phyloP scores from a whole-genome alignment of 2,888 invertebrate genomes.

The Cancer borealis region DNA sequence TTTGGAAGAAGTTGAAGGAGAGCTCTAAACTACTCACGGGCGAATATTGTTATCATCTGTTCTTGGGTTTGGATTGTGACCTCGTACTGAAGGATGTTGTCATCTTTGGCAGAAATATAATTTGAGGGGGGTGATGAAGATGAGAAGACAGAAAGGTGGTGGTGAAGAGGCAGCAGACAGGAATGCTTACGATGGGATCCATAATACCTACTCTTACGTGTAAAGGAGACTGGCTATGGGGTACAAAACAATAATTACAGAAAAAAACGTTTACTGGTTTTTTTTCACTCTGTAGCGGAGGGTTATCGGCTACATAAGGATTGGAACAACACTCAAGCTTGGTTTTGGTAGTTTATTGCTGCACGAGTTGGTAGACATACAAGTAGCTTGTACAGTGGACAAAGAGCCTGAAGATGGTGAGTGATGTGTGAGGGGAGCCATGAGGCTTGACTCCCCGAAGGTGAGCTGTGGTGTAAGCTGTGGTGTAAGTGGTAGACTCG shows the following conservation, averaged over 20 bases:
- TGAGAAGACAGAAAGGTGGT: not conserved
- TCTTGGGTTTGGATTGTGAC: not conserved
- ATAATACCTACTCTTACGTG: not conserved
- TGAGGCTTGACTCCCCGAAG: too few relatives aligned
- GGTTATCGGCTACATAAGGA: too few relatives aligned
- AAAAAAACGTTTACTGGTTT: not conserved
- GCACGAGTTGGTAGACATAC: too few relatives aligned
- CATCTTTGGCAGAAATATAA: not conserved
- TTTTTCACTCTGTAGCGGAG: not conserved
- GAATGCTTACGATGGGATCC: not conserved
- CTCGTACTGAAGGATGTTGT: not conserved
- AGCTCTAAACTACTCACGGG: not conserved
- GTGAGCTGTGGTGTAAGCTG: too few relatives aligned
- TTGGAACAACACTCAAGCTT: too few relatives aligned
- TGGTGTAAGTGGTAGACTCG: too few relatives aligned
- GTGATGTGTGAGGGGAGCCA: too few relatives aligned
- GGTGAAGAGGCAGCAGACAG: not conserved
- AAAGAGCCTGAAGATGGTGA: too few relatives aligned
- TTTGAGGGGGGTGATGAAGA: not conserved
- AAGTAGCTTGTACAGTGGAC: too few relatives aligned
- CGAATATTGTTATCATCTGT: not conserved
- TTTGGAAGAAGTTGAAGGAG: not conserved
- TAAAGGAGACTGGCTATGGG: not conserved
- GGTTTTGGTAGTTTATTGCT: too few relatives aligned
- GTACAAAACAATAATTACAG: not conserved